Conservation (phyloP, 2,888 invertebrate genomes). For the Andrena chrysosceles region DNA sequence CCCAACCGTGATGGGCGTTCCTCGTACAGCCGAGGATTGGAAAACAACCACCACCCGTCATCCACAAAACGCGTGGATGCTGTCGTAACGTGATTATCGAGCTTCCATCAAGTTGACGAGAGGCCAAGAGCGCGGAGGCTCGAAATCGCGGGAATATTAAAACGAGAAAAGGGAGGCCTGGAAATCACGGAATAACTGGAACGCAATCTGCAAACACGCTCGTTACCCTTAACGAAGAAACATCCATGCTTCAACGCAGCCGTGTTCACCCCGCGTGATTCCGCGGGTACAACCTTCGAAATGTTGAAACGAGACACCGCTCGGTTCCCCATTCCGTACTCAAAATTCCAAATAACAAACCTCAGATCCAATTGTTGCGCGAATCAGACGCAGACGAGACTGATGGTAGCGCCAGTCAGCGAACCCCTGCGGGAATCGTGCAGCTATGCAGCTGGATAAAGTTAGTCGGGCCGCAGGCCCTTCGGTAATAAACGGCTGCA, state of each 20-base stretch:
- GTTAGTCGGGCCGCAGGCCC: not conserved
- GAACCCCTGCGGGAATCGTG: conserved; percentile 3
- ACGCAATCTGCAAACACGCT: not conserved
- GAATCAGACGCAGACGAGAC: conserved; percentile 16
- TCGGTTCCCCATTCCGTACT: not conserved
- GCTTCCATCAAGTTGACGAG: not conserved
- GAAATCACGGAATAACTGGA: not conserved
- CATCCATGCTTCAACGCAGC: not conserved
- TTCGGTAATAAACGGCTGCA: not conserved
- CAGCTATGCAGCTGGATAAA: not conserved
- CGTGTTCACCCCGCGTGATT: no score
- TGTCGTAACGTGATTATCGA: not conserved
- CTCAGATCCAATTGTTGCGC: not conserved
- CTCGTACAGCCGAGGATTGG: conserved; percentile 1
- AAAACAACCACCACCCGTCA: conserved; percentile 4
- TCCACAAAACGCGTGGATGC: not conserved
- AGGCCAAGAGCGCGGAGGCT: not conserved
- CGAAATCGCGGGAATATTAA: not conserved
- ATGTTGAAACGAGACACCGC: not conserved
- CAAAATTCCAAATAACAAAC: not conserved
- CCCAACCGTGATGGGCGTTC: conserved; percentile 1
- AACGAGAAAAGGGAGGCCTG: not conserved
- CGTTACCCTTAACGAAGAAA: not conserved
- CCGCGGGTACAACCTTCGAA: not conserved
- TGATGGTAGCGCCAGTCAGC: conserved; percentile 5